These are phyloP conservation scores for Vombatus ursinus DNA, from an alignment of 2,113 vertebrate genomes.

Conservation along the genomic window DNA sequence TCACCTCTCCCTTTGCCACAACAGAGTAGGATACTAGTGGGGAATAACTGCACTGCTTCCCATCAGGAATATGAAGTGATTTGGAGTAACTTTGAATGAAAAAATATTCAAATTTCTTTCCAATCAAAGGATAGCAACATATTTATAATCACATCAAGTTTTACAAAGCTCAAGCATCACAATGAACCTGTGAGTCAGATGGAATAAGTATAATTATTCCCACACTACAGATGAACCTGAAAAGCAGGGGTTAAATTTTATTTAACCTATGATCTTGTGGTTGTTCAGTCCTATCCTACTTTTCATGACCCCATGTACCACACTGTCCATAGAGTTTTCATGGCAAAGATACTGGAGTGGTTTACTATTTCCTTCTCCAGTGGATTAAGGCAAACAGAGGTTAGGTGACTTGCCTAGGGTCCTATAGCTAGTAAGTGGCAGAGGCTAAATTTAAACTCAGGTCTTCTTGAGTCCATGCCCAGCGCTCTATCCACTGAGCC, in stretches of 20 bases:
- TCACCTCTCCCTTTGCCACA: not conserved
- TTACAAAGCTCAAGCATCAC: not conserved
- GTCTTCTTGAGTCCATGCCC: not conserved
- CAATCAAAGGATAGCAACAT: not conserved
- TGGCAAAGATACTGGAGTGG: not conserved
- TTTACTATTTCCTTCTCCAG: not conserved
- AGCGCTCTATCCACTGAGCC: not conserved
- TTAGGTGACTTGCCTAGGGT: not conserved
- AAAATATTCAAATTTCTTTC: not conserved
- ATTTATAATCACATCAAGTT: not conserved
- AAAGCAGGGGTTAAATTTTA: not conserved
- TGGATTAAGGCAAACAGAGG: not conserved
- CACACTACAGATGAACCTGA: not conserved
- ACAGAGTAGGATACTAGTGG: not conserved
- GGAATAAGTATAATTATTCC: not conserved
- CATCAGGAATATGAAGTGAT: not conserved
- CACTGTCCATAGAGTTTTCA: not conserved
- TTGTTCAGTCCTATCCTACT: not conserved
- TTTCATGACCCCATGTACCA: not conserved
- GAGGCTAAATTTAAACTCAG: not conserved
- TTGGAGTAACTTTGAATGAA: not conserved
- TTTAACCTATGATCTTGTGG: not conserved
- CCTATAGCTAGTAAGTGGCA: not conserved
- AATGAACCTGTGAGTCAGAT: not conserved
- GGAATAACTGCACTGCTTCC: not conserved